Evolutionary conservation across 2,797 vertebrate genomes (phyloP).

Genomic region (Poecilia gillii): DNA sequence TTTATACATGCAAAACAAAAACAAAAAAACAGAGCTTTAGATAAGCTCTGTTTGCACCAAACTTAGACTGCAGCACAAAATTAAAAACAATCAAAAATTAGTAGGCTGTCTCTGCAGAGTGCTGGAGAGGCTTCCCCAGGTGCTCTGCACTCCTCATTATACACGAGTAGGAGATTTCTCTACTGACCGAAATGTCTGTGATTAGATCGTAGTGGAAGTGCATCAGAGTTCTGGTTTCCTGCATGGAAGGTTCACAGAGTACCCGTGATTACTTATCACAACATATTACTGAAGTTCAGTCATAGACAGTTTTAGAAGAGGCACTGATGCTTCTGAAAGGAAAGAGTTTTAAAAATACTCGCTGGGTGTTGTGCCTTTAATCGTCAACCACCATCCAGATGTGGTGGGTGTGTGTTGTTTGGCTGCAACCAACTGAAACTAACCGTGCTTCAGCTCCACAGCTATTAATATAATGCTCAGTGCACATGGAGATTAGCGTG

Average conservation of each 20-base stretch:
- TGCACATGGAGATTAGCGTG: background rate
- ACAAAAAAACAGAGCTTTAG: background rate
- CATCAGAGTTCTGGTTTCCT: background rate
- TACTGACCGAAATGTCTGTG: background rate
- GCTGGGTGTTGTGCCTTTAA: background rate
- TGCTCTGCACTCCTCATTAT: background rate
- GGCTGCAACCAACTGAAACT: background rate
- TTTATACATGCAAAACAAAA: background rate
- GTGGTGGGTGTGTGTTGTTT: background rate
- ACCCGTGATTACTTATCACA: background rate
- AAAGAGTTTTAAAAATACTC: background rate
- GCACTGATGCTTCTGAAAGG: background rate
- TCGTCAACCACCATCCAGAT: background rate
- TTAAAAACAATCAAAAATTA: constrained; percentile 1
- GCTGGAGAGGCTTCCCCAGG: background rate
- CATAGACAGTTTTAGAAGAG: background rate
- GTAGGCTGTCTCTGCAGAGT: background rate
- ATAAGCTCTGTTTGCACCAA: background rate
- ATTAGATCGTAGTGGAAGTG: background rate
- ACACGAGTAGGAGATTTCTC: background rate
- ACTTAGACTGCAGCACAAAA: background rate
- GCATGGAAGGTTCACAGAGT: background rate
- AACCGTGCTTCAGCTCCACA: background rate
- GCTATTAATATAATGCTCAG: background rate
- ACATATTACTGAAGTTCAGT: background rate